A percentile compares a stretch with the other conserved stretches of the same genome.
Evolutionary conservation across 1,140 invertebrate genomes (phyloP).

Genomic region (Drosophila leontia): DNA sequence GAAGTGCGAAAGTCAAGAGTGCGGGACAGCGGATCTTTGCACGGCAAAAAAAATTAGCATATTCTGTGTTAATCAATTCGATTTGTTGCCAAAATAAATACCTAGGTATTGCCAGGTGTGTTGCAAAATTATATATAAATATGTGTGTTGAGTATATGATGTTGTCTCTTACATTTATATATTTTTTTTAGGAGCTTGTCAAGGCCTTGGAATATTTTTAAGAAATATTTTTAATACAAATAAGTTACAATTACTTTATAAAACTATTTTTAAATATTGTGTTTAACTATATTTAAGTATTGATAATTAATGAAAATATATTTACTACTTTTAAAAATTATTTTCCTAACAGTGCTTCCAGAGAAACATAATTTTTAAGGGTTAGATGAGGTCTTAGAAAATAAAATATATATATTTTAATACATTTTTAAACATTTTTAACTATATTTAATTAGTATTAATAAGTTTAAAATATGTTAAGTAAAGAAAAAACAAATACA

Average conservation of each 20-base stretch:
- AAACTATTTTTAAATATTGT: not conserved
- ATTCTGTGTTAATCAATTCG: not conserved
- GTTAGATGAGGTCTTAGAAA: too few species aligned
- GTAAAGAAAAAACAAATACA: too few species aligned
- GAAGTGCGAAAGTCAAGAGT: constrained; percentile 61
- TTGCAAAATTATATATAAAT: not conserved
- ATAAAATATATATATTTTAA: too few species aligned
- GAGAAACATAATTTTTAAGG: too few species aligned
- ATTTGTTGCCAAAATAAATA: constrained; percentile 2
- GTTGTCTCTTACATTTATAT: not conserved
- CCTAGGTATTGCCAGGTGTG: too few species aligned
- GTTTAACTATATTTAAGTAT: not conserved
- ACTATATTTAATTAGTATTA: too few species aligned
- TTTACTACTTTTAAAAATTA: too few species aligned
- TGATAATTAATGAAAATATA: too few species aligned
- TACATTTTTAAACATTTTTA: too few species aligned
- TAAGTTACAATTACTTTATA: not conserved
- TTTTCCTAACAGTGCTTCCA: too few species aligned
- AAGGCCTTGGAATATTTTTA: not conserved
- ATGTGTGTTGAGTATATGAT: too few species aligned
- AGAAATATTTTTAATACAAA: not conserved
- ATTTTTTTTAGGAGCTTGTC: not conserved
- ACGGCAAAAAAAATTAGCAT: constrained; percentile 17
- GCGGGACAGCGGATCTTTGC: constrained; percentile 1
- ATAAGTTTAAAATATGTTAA: too few species aligned